Base-by-base conservation (phyloP, 2,888 invertebrate species). In the Liposcelis brunnea region DNA sequence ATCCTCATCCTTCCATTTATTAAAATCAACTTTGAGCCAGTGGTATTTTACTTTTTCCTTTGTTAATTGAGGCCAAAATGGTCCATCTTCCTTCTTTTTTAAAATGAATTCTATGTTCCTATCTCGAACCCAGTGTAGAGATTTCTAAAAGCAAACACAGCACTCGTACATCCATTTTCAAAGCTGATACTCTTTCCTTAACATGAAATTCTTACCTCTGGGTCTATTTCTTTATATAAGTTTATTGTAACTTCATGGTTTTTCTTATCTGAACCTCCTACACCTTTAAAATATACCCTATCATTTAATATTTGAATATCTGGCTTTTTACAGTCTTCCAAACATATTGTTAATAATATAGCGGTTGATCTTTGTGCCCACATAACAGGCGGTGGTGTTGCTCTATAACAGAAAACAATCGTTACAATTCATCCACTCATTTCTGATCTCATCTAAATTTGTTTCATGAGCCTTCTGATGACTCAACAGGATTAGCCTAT, bases 1-100 rank as follows among this genome's bases (percentile, higher is more conserved):
- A 58, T 89, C 89, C 65, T 97, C 95, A 67, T 95, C 95, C 66
- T 78, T 80, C 95, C 94, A 97, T 68, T 93, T 93, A 61, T 89
- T 86, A 63, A 97, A 98, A 62, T 97, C 95, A 56, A 93, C 82
- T 70, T 94, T 95, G 55, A 97, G 71, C 80, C 93, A 95, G 62
- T 93, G 93, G 55, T 80, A 79, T 68, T 94, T 94, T 63, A 79
- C 80, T 58, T 79, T 82, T 56, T 85, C 85, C 61, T 82, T 84
- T 47, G 87, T 82, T 54, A 94, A 68, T 52, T 81, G 71, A 45
- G 89, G 80, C 94, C 94, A 95, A 62, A 77, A 93, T 1, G 84
- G 72, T 49, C 80, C 83, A 42, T 71, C 71, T 52, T 72, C 71
- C 63, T 73, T 65, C 66, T 76, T 68, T 56, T 64, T 64, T 49